Conservation (phyloP, 1,140 invertebrate species). For the Ladona fulva region DNA sequence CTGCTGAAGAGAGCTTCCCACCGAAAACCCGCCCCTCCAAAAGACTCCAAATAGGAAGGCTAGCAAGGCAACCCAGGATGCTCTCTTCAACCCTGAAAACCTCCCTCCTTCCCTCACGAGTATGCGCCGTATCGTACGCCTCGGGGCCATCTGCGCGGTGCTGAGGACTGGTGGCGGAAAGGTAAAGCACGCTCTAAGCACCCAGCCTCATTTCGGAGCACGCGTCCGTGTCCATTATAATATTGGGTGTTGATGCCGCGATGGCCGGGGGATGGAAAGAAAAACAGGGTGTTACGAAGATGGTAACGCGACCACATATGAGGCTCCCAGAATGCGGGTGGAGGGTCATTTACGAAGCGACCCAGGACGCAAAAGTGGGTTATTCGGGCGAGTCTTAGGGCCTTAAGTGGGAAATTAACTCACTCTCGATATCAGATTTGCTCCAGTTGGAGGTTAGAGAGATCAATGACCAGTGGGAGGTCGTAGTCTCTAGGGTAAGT, state of each 20-base stretch:
- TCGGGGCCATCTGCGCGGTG: not conserved
- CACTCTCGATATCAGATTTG: not conserved
- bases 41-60: not conserved
- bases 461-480: too few relatives aligned
- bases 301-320: not conserved
- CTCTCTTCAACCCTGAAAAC: not conserved
- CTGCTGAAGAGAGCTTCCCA: not conserved
- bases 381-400: not conserved
- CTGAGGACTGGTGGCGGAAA: not conserved
- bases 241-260: not conserved
- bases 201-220: not conserved
- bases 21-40: not conserved
- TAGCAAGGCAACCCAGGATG: too few relatives aligned
- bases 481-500: too few relatives aligned
- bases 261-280: not conserved
- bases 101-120: not conserved
- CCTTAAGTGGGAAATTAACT: not conserved
- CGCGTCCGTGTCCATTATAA: not conserved
- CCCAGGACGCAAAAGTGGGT: not conserved
- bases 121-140: not conserved
- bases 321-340: not conserved
- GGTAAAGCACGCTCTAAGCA: not conserved
- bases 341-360: not conserved
- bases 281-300: not conserved
- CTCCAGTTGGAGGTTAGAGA: not conserved